Evolutionary conservation across 2,888 invertebrate genomes (phyloP).

Genomic region (Plutella xylostella): DNA sequence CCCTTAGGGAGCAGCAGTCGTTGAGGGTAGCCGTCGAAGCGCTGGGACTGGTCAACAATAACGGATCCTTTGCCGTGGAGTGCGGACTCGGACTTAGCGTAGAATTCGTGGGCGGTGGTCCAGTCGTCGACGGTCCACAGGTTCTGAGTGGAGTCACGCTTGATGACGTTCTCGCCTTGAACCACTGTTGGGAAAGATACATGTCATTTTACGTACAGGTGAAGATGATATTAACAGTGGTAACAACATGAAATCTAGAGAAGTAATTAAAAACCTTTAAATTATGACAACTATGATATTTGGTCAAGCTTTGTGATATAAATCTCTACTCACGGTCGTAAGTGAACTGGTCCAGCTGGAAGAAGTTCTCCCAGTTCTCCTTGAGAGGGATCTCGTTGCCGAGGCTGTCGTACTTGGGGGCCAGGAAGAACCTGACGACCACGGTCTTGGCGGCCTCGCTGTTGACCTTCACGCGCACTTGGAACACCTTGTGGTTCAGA

Average conservation of each 20-base stretch:
- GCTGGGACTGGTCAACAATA: conserved; percentile 51
- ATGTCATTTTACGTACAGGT: neutral
- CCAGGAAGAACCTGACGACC: conserved; percentile 74
- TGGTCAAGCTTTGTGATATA: neutral
- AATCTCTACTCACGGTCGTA: conserved; percentile 50
- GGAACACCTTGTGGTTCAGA: conserved; percentile 79
- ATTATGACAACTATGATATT: neutral
- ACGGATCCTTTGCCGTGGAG: conserved; percentile 54
- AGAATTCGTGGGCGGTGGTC: conserved; percentile 44
- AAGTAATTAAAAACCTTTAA: neutral
- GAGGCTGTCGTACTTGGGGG: conserved; percentile 75
- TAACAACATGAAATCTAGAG: neutral
- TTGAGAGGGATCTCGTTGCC: conserved; percentile 63
- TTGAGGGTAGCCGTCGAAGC: conserved; percentile 70
- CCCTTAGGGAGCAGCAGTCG: conserved; percentile 76
- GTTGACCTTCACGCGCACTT: conserved; percentile 70
- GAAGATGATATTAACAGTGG: neutral
- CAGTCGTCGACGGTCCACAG: conserved; percentile 67
- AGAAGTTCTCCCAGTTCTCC: conserved; percentile 68
- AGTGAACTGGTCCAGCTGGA: conserved; percentile 68
- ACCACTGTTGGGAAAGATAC: conserved; percentile 28
- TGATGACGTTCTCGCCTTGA: conserved; percentile 58
- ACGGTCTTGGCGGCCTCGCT: conserved; percentile 64
- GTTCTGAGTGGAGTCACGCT: conserved; percentile 70
- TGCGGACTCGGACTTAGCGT: conserved; percentile 56